phyloP scores from a whole-genome alignment of 2,113 vertebrate genomes.

The Dermatemys mawii region DNA sequence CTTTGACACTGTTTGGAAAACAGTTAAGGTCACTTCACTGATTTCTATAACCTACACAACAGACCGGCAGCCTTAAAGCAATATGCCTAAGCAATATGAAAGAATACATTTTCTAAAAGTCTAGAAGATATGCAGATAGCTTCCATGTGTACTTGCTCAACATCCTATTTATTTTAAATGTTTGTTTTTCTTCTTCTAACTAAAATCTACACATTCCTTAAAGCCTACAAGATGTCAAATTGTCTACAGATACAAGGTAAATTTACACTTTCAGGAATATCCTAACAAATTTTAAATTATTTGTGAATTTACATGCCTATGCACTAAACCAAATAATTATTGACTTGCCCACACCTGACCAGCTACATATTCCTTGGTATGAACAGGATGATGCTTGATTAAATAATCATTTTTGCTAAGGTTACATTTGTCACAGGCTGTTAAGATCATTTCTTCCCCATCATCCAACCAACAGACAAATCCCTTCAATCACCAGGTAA shows the following conservation, averaged over 20 bases:
- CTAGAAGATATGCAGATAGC: background rate
- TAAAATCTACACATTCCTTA: background rate
- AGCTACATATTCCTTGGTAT: background rate
- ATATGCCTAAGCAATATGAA: background rate
- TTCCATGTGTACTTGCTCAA: background rate
- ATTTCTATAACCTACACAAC: background rate
- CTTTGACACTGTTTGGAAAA: background rate
- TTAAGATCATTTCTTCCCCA: background rate
- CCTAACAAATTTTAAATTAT: background rate
- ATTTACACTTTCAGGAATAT: background rate
- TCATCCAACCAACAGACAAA: background rate
- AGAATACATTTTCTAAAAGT: background rate
- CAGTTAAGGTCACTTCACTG: background rate
- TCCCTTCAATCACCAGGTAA: background rate
- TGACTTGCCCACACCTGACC: background rate
- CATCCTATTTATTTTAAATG: background rate
- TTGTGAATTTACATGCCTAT: background rate
- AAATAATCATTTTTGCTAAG: background rate
- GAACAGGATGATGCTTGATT: background rate
- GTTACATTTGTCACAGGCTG: background rate
- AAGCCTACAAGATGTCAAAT: background rate
- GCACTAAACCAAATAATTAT: background rate
- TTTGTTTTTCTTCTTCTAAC: background rate
- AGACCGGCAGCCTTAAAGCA: background rate
- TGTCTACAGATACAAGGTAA: background rate